phyloP scores from a whole-genome alignment of 2,888 invertebrate genomes.

The Platypus cylindrus region DNA sequence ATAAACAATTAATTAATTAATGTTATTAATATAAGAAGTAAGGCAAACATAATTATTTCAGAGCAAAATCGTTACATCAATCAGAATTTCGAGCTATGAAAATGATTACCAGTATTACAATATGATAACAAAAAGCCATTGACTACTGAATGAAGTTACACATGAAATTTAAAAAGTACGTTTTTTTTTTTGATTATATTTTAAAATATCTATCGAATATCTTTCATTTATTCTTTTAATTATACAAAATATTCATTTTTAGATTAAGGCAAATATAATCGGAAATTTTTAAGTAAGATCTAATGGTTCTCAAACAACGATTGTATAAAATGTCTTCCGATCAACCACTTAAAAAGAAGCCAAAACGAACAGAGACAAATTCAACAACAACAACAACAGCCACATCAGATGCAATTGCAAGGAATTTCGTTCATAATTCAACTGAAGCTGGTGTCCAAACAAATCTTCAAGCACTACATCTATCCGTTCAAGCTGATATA shows the following conservation, averaged over 20 bases:
- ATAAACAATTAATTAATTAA: no score
- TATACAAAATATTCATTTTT: no score
- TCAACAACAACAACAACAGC: slow-evolving; percentile 44
- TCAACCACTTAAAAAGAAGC: slow-evolving; percentile 76
- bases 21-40: no score
- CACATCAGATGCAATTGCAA: slow-evolving; percentile 42
- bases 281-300: slow-evolving; percentile 21
- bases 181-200: slow-evolving; percentile 5
- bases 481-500: slow-evolving; percentile 26
- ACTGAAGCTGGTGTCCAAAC: slow-evolving; percentile 33
- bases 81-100: no score
- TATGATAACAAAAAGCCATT: slow-evolving; percentile 18
- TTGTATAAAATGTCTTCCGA: slow-evolving; percentile 55
- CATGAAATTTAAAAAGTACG: slow-evolving; percentile 20
- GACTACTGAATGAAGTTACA: slow-evolving; percentile 25
- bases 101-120: no score
- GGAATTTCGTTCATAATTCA: slow-evolving; percentile 40
- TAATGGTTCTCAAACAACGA: slow-evolving; percentile 55
- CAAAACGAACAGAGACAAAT: slow-evolving; percentile 49
- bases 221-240: no score
- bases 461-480: slow-evolving; percentile 28
- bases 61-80: no score
- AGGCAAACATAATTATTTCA: no score
- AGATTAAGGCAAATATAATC: no score
- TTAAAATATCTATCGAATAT: not conserved